Base-by-base conservation (phyloP, 2,888 invertebrate species). In the Pogonocherus hispidulus region DNA sequence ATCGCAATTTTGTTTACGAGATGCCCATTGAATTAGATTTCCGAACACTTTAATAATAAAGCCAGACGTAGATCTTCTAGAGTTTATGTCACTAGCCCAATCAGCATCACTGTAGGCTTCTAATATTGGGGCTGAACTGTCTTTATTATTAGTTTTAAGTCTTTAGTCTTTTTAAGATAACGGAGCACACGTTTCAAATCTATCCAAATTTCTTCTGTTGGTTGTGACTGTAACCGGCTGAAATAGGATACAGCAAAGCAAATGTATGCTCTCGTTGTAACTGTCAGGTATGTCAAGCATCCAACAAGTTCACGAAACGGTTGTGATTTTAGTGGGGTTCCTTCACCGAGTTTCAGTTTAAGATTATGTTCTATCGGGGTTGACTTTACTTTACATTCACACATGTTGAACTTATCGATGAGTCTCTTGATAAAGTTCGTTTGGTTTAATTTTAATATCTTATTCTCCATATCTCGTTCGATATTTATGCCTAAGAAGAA, bases 1-100 rank as follows among this genome's bases (percentile, higher is more conserved):
- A n/a, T 54, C 63, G 37, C 52, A 32, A 16, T 49, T 49, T 52
- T 63, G 63, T 41, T 63, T 63, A 14, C 44, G 51, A 9, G 41
- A 37, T 3, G 3, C 37, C 55, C 19, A 54, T 1, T 14, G 14
- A 11, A 51, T 23, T 8, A 9, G 9, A 14, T 51, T 32, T 22
- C 62, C 62, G 16, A 62, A 62, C 2, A 62, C 37, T 62, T 62
- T 16, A 6, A 62, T 19, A n/a, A 56, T 19, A 8, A 32, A 18
- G 2, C 44, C 44, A 14, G 44, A 11, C 6, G 44, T 44, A 11
- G 44, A 44, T n/a, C n/a, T n/a, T n/a, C n/a, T n/a, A n/a, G n/a
- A n/a, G n/a, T n/a, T n/a, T n/a, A n/a, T n/a, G n/a, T n/a, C 18
- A 18, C 18, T 8, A 2, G 0, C 32, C 32, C 32, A 32, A 9